These are phyloP conservation scores for Trogon melanurus DNA, from an alignment of 2,113 vertebrate species.

Conservation along the genomic window DNA sequence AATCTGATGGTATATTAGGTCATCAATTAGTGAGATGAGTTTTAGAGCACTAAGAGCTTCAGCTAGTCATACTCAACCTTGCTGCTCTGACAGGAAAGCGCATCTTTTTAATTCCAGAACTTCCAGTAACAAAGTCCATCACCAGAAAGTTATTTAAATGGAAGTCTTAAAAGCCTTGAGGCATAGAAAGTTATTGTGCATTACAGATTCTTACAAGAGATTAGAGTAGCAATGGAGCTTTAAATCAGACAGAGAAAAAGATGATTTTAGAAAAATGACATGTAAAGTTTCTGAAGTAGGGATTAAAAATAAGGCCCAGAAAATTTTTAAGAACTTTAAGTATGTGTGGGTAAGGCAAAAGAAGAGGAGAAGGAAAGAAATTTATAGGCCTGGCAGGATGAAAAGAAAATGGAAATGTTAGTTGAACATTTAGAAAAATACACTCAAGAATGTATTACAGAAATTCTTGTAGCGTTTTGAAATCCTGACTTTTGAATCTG, in stretches of 20 bases:
- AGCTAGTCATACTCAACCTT: not conserved
- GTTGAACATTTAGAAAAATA: not conserved
- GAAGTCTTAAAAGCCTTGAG: slow-evolving; percentile 6
- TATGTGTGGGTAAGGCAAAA: not conserved
- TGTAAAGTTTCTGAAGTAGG: not conserved
- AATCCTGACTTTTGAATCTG: not conserved
- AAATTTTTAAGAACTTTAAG: not conserved
- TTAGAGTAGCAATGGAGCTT: not conserved
- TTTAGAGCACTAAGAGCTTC: not conserved
- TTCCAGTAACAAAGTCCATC: not conserved
- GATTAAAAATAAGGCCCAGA: not conserved
- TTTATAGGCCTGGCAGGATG: not conserved
- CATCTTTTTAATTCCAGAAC: not conserved
- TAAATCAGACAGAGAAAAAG: not conserved
- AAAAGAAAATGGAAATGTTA: not conserved
- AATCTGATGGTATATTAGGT: not conserved
- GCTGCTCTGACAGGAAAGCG: not conserved
- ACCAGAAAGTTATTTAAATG: slow-evolving; percentile 15
- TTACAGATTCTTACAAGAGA: not conserved
- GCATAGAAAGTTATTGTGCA: not conserved
- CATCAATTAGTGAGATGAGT: not conserved
- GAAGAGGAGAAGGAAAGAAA: not conserved
- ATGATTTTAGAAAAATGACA: not conserved
- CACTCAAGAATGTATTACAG: not conserved
- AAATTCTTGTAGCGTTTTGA: not conserved